These are phyloP conservation scores for Napeogenes sylphis DNA, from an alignment of 2,888 invertebrate species.

Conservation along the genomic window DNA sequence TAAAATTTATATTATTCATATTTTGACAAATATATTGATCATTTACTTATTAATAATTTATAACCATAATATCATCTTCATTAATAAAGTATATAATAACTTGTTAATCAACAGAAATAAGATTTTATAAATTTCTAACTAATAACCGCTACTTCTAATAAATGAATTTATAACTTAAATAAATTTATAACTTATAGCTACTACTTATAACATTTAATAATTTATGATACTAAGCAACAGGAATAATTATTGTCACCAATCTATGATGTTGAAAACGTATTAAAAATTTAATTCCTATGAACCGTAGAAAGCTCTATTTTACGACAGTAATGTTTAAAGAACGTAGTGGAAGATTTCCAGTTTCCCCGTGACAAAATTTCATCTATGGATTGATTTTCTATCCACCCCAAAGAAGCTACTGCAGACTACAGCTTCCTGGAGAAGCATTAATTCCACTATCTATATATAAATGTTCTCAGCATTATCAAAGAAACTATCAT, in stretches of 20 bases:
- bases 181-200: too few relatives aligned
- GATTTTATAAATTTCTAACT: too few relatives aligned
- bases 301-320: slow-evolving; percentile 5
- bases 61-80: background rate
- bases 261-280: background rate
- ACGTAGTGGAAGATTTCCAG: slow-evolving; percentile 9
- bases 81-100: too few relatives aligned
- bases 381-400: slow-evolving; percentile 12
- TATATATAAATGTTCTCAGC: slow-evolving; percentile 5
- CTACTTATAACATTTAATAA: too few relatives aligned
- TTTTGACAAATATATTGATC: background rate
- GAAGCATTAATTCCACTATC: slow-evolving; percentile 10
- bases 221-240: too few relatives aligned
- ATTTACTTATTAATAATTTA: background rate
- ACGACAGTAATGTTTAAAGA: slow-evolving; percentile 13
- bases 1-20: background rate
- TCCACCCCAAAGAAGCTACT: slow-evolving; percentile 13
- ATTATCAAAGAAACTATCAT: slow-evolving; percentile 9
- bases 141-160: too few relatives aligned
- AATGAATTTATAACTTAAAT: too few relatives aligned
- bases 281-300: too few relatives aligned
- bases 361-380: slow-evolving; percentile 13
- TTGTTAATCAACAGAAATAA: too few relatives aligned
- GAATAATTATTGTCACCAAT: background rate
- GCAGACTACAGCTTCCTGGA: slow-evolving; percentile 14